These are phyloP conservation scores for Fratercula arctica DNA, from an alignment of 2,797 vertebrate genomes.

Conservation along the genomic window DNA sequence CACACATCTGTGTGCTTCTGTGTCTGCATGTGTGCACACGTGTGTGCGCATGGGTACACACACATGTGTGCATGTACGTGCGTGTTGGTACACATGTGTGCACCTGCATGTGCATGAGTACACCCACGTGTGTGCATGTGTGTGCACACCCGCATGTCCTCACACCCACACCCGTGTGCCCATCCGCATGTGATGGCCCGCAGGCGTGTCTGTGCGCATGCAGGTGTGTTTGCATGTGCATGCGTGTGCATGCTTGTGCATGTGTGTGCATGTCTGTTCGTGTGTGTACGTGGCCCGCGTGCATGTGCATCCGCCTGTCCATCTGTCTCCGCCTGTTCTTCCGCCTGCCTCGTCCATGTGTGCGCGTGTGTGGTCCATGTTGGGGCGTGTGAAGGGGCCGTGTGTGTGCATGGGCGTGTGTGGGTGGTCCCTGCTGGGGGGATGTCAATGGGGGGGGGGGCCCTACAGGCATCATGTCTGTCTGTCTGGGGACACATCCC, in stretches of 20 bases:
- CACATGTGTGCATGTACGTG: no score
- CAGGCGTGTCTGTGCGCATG: background rate
- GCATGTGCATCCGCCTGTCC: background rate
- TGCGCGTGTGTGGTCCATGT: background rate
- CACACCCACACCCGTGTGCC: fast-evolving
- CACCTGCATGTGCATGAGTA: no score
- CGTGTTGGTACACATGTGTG: fast-evolving
- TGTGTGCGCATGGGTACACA: no score
- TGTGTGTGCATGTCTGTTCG: no score
- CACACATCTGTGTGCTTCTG: no score
- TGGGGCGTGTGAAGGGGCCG: background rate
- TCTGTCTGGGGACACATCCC: background rate
- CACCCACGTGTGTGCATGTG: fast-evolving
- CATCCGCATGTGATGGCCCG: fast-evolving
- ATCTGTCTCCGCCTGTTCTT: background rate
- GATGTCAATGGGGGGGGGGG: background rate
- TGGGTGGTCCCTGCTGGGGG: background rate
- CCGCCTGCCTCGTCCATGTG: background rate
- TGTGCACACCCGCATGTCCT: fast-evolving
- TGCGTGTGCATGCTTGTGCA: no score
- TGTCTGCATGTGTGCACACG: no score
- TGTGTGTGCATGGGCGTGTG: background rate
- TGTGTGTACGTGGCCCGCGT: fast-evolving
- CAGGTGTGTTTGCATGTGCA: background rate
- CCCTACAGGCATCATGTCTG: background rate